phyloP scores from a whole-genome alignment of 2,888 invertebrate species.

The Timandra comae region DNA sequence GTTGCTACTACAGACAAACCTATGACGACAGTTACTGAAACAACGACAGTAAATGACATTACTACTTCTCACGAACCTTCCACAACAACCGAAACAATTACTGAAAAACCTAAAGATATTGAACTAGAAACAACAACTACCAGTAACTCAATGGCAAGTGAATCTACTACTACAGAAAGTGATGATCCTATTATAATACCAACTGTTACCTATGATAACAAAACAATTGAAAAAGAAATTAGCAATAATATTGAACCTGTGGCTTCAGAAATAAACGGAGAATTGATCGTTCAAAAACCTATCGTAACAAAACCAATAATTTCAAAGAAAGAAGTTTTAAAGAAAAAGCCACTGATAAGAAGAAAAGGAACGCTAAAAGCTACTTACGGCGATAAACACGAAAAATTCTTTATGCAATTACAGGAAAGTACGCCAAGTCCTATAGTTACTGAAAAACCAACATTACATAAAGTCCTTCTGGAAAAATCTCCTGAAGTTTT shows the following conservation, averaged over 20 bases:
- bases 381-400: slow-evolving; percentile 70
- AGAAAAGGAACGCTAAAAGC: slow-evolving; percentile 70
- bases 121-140: slow-evolving; percentile 12
- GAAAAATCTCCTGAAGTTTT: slow-evolving; percentile 3
- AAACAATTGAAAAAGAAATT: slow-evolving; percentile 31
- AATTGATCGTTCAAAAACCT: slow-evolving; percentile 53
- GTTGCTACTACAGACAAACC: not conserved
- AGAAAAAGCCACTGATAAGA: slow-evolving; percentile 57
- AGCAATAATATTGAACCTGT: slow-evolving; percentile 49
- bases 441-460: slow-evolving; percentile 1
- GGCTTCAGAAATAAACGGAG: slow-evolving; percentile 40
- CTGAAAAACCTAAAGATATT: slow-evolving; percentile 5
- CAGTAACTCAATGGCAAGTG: slow-evolving; percentile 7
- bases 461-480: slow-evolving; percentile 4
- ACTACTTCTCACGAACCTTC: slow-evolving; percentile 8
- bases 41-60: slow-evolving; percentile 7
- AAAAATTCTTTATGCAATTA: slow-evolving; percentile 46
- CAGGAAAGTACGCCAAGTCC: slow-evolving; percentile 9
- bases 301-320: slow-evolving; percentile 29
- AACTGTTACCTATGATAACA: slow-evolving; percentile 37
- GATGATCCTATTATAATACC: slow-evolving; percentile 55
- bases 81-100: slow-evolving; percentile 6
- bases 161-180: slow-evolving; percentile 13
- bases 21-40: not conserved
- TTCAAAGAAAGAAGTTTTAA: slow-evolving; percentile 48